These are phyloP conservation scores for Drosophila algonquin DNA, from an alignment of 2,888 invertebrate species.

Conservation along the genomic window DNA sequence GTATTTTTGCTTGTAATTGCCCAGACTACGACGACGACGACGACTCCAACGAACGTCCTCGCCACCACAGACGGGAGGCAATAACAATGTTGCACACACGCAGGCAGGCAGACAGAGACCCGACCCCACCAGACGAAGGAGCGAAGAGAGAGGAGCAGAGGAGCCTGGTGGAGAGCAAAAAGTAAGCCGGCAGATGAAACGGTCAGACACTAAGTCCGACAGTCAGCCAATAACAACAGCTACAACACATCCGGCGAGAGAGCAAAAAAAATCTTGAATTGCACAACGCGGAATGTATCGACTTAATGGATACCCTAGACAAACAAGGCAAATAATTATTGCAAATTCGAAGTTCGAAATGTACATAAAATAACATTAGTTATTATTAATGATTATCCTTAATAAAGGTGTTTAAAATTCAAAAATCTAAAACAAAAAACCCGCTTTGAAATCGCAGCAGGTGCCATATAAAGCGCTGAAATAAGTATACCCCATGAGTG, in stretches of 20 bases:
- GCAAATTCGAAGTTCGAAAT: too few species aligned
- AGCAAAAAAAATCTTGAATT: constrained; percentile 39
- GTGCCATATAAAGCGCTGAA: too few species aligned
- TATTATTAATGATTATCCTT: too few species aligned
- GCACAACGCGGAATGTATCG: background rate
- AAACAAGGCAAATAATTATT: too few species aligned
- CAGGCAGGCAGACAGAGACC: constrained; percentile 34
- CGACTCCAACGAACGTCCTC: constrained; percentile 18
- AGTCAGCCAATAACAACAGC: constrained; percentile 25
- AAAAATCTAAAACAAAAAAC: too few species aligned
- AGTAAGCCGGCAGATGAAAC: constrained; percentile 63
- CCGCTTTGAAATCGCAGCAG: too few species aligned
- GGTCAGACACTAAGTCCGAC: constrained; percentile 42
- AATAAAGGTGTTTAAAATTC: too few species aligned
- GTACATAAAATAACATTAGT: too few species aligned
- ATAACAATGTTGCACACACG: constrained; percentile 56
- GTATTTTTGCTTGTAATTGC: constrained; percentile 58
- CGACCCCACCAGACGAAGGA: constrained; percentile 29
- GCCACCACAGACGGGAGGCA: constrained; percentile 13
- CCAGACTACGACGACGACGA: constrained; percentile 22
- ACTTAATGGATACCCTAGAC: background rate
- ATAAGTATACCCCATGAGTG: background rate
- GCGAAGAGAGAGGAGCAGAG: constrained; percentile 19
- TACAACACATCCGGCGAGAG: constrained; percentile 60
- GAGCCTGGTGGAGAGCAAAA: constrained; percentile 17